Percentiles rank a stretch among this genome's conserved stretches.
phyloP scores from a whole-genome alignment of 2,888 invertebrate species.

The Meghimatium bilineatum region DNA sequence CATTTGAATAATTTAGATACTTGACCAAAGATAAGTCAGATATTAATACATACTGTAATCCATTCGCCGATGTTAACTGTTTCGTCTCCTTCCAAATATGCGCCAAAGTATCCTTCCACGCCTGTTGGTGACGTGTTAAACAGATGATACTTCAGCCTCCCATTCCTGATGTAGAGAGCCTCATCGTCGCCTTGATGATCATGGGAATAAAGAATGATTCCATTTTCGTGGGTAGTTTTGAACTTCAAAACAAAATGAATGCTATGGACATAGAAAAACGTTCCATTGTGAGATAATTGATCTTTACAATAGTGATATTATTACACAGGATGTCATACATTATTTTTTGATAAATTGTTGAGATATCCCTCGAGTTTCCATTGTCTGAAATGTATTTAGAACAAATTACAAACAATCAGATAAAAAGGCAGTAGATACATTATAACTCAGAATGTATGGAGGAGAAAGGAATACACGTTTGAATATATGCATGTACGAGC shows the following conservation, averaged over 20 bases:
- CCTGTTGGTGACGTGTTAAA: constrained; percentile 51
- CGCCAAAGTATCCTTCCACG: constrained; percentile 51
- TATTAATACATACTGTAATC: constrained; percentile 36
- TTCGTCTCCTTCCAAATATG: constrained; percentile 25
- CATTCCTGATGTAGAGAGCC: constrained; percentile 47
- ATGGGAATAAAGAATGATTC: constrained; percentile 49
- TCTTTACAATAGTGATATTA: too few species aligned
- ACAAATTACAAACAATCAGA: too few species aligned
- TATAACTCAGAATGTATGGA: too few species aligned
- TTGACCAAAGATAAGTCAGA: not conserved
- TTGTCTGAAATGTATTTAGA: too few species aligned
- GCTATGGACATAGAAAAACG: constrained; percentile 20
- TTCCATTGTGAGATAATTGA: not conserved
- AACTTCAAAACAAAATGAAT: constrained; percentile 51
- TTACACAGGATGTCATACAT: too few species aligned
- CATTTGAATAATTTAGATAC: too few species aligned
- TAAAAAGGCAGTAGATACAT: too few species aligned
- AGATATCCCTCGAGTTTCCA: too few species aligned
- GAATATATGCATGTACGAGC: too few species aligned
- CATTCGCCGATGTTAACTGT: constrained; percentile 42
- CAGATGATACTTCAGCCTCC: constrained; percentile 50
- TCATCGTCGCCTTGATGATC: constrained; percentile 52
- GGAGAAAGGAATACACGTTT: too few species aligned
- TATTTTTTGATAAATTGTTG: too few species aligned
- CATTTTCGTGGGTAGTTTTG: constrained; percentile 31